Evolutionary conservation across 2,888 invertebrate genomes (phyloP), one percentile per base, ranked within the genome.

Genomic region (Phalangium opilio): DNA sequence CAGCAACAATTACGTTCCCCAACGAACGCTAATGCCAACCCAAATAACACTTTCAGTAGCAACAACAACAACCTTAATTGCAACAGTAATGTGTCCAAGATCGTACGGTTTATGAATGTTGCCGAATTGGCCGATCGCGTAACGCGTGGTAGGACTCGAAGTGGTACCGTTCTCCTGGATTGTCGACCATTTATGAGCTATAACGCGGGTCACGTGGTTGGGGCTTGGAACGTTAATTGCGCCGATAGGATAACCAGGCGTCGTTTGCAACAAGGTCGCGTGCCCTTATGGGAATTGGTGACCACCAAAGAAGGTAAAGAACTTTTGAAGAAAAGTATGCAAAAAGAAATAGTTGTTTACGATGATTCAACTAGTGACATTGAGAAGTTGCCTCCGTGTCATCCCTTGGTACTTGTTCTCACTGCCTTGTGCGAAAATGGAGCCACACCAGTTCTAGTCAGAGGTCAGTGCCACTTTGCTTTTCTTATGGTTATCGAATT

Each of bases 401-500:
- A 76, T 61, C 76, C 79, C 5, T 65, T 81, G 48, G 73, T 75
- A 56, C 69, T 78, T 46, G 77, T 81, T 45, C 66, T 80, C 36
- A 70, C 73, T 41, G 73, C 77, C n/a, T 70, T 81, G 41, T 71
- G 77, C 21, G 76, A 77, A 57, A 78, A 80, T 58, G 75, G 78
- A 58, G 70, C 75, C 54, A 75, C 77, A 55, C 78, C 78, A 1
- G 69, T 73, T 34, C 69, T 79, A 50, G 71, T 81, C 40, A 68
- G 77, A 61, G 81, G 81, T 80, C 63, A 75, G 75, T 72, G 45
- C n/a, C n/a, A n/a, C n/a, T n/a, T n/a, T n/a, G n/a, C n/a, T n/a
- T n/a, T n/a, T 18, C 17, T 18, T 34, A 14, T 15, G n/a, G n/a
- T 12, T 33, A 14, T 45, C 18, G 41, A 32, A 14, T n/a, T n/a